Conservation (phyloP, 2,888 invertebrate species). For the Lagria hirta region DNA sequence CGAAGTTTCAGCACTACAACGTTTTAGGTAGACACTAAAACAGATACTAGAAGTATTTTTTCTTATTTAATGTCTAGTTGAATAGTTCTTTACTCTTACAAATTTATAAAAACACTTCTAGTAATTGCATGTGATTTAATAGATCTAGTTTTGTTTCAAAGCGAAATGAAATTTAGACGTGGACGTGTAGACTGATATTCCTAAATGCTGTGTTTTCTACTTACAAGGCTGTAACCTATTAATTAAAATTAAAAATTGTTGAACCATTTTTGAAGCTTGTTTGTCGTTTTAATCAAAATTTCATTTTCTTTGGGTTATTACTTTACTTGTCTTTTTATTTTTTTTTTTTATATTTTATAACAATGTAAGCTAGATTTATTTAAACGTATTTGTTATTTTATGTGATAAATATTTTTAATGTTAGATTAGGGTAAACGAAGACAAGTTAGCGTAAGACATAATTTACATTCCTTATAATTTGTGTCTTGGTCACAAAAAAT, state of each 20-base stretch:
- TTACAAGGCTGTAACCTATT: constrained; percentile 15
- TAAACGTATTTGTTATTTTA: constrained; percentile 21
- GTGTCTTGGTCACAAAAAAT: constrained; percentile 30
- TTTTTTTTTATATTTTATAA: constrained; percentile 19
- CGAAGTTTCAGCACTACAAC: constrained; percentile 63
- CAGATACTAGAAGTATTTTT: constrained; percentile 5
- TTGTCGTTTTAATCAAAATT: constrained; percentile 14
- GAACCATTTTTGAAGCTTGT: constrained; percentile 10
- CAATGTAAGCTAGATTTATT: constrained; percentile 19
- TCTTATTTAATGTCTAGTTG: constrained; percentile 6
- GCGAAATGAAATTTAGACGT: constrained; percentile 11
- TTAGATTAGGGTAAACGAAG: constrained; percentile 13
- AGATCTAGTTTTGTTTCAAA: constrained; percentile 11
- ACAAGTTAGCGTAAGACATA: constrained; percentile 17
- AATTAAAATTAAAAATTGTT: constrained; percentile 9
- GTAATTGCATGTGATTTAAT: constrained; percentile 9
- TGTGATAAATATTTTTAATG: constrained; percentile 21
- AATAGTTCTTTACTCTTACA: background rate
- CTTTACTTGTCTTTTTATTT: constrained; percentile 10
- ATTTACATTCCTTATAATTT: constrained; percentile 32
- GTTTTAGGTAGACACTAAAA: constrained; percentile 48
- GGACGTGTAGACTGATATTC: constrained; percentile 19
- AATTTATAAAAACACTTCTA: constrained; percentile 11
- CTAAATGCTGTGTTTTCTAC: constrained; percentile 9
- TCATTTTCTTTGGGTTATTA: constrained; percentile 3